Evolutionary conservation across 2,113 vertebrate genomes (phyloP).

Genomic region (Grantiella picta): DNA sequence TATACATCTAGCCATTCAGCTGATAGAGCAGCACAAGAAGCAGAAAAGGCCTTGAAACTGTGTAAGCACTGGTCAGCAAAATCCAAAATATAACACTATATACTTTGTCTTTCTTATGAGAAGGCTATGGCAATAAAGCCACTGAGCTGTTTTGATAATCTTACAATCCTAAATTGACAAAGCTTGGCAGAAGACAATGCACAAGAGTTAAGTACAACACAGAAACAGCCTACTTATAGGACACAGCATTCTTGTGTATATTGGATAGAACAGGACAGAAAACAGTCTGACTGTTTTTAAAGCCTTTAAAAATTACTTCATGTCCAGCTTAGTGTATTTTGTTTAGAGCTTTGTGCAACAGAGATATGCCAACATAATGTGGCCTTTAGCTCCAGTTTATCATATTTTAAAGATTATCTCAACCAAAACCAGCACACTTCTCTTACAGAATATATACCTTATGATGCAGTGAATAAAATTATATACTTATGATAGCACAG

Average conservation of each 20-base stretch:
- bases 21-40: not conserved
- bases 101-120: not conserved
- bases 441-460: not conserved
- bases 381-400: not conserved
- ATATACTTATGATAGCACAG: not conserved
- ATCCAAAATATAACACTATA: not conserved
- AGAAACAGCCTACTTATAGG: not conserved
- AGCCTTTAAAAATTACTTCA: not conserved
- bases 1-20: no score
- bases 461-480: not conserved
- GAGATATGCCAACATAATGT: not conserved
- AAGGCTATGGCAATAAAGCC: not conserved
- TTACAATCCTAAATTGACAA: not conserved
- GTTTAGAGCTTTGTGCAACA: not conserved
- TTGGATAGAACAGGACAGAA: not conserved
- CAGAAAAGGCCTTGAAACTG: not conserved
- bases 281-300: not conserved
- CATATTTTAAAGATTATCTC: constrained; percentile 5
- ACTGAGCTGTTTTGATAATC: not conserved
- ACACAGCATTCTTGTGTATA: not conserved
- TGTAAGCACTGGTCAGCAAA: not conserved
- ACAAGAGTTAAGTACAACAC: not conserved
- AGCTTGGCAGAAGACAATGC: not conserved
- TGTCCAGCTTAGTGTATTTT: not conserved
- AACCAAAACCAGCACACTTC: not conserved